phyloP scores from a whole-genome alignment of 2,113 vertebrate species.

The Collichthys lucidus region DNA sequence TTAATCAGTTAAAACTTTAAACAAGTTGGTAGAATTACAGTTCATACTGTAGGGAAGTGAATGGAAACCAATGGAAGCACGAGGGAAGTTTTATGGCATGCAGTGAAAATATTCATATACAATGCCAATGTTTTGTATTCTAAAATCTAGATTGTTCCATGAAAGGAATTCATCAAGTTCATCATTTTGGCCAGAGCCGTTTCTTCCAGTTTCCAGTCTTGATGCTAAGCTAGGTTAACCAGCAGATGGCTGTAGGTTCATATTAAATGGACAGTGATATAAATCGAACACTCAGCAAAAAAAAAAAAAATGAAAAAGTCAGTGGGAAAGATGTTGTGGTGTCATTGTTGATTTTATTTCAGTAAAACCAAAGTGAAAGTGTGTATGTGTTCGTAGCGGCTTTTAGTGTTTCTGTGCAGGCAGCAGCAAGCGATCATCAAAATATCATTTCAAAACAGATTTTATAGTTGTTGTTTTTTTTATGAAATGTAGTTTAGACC shows the following conservation, averaged over 20 bases:
- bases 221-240: not conserved
- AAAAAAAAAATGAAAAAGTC: not conserved
- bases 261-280: too few species aligned
- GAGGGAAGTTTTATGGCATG: not conserved
- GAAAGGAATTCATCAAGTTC: not conserved
- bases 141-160: not conserved
- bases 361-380: not conserved
- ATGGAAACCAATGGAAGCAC: not conserved
- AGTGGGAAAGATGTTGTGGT: not conserved
- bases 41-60: not conserved
- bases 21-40: not conserved
- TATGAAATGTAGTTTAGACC: not conserved
- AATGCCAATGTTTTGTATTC: not conserved
- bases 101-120: not conserved
- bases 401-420: too few species aligned
- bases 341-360: not conserved
- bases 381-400: not conserved
- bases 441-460: not conserved
- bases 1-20: not conserved
- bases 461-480: not conserved
- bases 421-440: not conserved
- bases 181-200: not conserved
- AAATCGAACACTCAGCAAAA: not conserved
- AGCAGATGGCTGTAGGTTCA: too few species aligned
- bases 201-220: not conserved